Percentiles rank a stretch among this genome's conserved stretches.
phyloP scores from a whole-genome alignment of 2,113 vertebrate genomes.

The Nesospiza acunhae region DNA sequence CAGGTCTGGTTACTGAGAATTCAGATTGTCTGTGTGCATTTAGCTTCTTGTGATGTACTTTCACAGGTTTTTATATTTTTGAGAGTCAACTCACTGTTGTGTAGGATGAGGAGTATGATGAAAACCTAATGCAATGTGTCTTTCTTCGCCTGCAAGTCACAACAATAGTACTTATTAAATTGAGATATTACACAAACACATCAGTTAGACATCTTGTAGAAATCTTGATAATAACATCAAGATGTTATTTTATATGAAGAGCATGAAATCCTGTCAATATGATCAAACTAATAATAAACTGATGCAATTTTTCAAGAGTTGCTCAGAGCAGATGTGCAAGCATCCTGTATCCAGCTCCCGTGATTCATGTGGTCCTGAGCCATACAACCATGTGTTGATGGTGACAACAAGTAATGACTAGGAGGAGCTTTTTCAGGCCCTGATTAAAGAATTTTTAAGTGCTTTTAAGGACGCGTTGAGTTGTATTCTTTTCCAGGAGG shows the following conservation, averaged over 20 bases:
- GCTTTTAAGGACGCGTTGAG: background rate
- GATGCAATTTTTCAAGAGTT: background rate
- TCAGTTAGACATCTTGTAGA: background rate
- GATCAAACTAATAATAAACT: background rate
- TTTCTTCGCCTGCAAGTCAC: background rate
- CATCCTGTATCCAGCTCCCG: background rate
- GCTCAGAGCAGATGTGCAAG: background rate
- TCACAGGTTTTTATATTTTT: background rate
- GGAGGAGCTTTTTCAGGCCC: background rate
- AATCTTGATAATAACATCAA: background rate
- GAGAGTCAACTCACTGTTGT: background rate
- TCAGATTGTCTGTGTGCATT: background rate
- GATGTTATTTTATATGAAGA: background rate
- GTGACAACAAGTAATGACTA: background rate
- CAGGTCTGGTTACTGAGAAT: background rate
- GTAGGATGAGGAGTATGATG: background rate
- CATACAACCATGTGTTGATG: background rate
- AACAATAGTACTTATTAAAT: background rate
- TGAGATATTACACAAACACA: background rate
- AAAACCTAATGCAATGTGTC: background rate
- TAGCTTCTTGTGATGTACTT: background rate
- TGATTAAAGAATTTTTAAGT: constrained; percentile 34
- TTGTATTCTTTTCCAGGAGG: constrained; percentile 24
- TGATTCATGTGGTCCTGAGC: background rate
- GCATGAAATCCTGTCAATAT: background rate